Evolutionary conservation across 2,888 invertebrate species (phyloP), one percentile per base, ranked within the genome.

Genomic region (Drosophila mulleri): DNA sequence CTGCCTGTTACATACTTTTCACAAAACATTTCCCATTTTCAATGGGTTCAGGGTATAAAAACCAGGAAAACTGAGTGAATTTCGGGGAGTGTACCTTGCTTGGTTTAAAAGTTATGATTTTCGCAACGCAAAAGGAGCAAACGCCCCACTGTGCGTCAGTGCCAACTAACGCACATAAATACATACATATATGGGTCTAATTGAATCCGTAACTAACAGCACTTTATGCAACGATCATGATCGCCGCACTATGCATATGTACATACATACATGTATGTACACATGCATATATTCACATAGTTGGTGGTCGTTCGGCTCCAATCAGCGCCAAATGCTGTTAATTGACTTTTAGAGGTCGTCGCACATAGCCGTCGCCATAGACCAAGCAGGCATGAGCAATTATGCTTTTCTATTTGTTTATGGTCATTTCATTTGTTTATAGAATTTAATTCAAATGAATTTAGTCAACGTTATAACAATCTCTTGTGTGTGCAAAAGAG

Each of bases 281-380:
- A 23, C 23, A 23, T 8, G 14, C 14, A 12, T 23, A 20, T 14
- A 54, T 39, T 23, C 39, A 39, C 50, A 16, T 35, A 45, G 67
- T 61, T 64, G 77, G 63, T 76, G 44, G 23, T 47, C 37, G 44
- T n/a, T n/a, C 23, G 29, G 50, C 60, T 79, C 61, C 83, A 88
- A 84, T 84, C 84, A 88, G 67, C 53, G 72, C 58, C 41, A 71
- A 77, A 78, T 75, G 67, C 67, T 67, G 76, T 83, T 85, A 85
- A 85, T 88, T 85, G 86, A 83, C 80, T 86, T 88, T 88, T 78
- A 80, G 82, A 85, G 88, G 88, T 85, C 86, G 63, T n/a, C 47
- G 47, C 63, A 29, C n/a, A 45, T 35, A 60, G 26, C 20, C 45
- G 32, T 60, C 52, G 41, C 53, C 60, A 48, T 67, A 42, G 64